These are phyloP conservation scores for Antheraea assamensis DNA, from an alignment of 2,888 invertebrate genomes.

Conservation along the genomic window DNA sequence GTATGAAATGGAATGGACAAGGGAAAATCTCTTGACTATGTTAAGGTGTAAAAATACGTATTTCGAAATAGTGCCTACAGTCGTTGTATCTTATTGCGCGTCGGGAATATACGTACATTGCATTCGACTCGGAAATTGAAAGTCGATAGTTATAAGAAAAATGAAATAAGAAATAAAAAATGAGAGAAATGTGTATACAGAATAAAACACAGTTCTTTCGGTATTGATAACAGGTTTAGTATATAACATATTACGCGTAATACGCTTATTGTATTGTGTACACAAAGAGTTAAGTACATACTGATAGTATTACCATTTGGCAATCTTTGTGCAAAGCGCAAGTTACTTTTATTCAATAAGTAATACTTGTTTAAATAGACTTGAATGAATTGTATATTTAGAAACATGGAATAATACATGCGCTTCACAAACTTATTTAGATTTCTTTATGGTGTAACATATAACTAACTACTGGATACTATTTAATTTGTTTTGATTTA, in stretches of 20 bases:
- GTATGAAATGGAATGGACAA: conserved; percentile 68
- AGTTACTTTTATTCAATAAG: too few relatives aligned
- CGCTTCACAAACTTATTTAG: too few relatives aligned
- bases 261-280: neutral
- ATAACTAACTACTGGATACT: too few relatives aligned
- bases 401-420: too few relatives aligned
- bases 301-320: too few relatives aligned
- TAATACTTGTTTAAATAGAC: too few relatives aligned
- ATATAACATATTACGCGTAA: neutral
- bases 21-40: conserved; percentile 75
- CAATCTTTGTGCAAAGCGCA: too few relatives aligned
- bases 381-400: too few relatives aligned
- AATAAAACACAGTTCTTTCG: conserved; percentile 34
- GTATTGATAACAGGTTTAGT: neutral
- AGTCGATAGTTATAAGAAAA: conserved; percentile 44
- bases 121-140: conserved; percentile 64
- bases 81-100: conserved; percentile 68
- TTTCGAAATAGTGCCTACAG: conserved; percentile 63
- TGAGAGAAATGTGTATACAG: conserved; percentile 43
- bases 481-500: too few relatives aligned
- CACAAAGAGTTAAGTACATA: too few relatives aligned
- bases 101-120: conserved; percentile 43
- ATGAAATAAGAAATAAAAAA: conserved; percentile 57
- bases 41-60: conserved; percentile 70
- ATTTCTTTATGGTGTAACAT: too few relatives aligned